phyloP scores from a whole-genome alignment of 2,888 invertebrate genomes.

The Actias luna region DNA sequence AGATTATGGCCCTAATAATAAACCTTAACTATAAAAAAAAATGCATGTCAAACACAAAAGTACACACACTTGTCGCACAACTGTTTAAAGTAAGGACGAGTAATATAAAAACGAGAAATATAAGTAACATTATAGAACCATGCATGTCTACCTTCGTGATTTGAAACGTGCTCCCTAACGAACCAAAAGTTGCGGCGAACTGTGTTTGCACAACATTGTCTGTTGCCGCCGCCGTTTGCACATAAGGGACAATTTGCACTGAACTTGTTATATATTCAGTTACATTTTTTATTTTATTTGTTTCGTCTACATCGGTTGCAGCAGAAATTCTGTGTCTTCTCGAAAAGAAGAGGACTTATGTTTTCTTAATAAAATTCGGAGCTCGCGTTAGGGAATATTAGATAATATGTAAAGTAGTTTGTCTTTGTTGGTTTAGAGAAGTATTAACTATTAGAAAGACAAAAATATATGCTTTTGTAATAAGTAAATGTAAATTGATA shows the following conservation, averaged over 20 bases:
- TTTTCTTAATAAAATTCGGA: background rate
- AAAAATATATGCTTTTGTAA: background rate
- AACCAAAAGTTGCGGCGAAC: slow-evolving; percentile 19
- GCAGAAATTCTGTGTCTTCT: background rate
- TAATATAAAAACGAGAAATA: slow-evolving; percentile 15
- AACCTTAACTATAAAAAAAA: no score
- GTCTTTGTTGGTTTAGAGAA: background rate
- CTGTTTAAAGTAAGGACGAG: background rate
- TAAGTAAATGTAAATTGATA: no score
- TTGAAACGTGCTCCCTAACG: slow-evolving; percentile 17
- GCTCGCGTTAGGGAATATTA: background rate
- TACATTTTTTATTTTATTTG: background rate
- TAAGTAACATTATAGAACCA: slow-evolving; percentile 16
- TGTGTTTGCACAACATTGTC: slow-evolving; percentile 23
- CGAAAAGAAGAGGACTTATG: background rate
- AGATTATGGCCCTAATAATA: no score
- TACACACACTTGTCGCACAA: background rate
- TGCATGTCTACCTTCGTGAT: slow-evolving; percentile 14
- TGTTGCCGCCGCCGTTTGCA: slow-evolving; percentile 15
- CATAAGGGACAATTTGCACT: slow-evolving; percentile 19
- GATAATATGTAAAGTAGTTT: background rate
- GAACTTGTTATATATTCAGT: slow-evolving; percentile 13
- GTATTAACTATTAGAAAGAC: background rate
- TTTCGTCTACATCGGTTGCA: background rate
- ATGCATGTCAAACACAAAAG: no score